Evolutionary conservation across 2,113 vertebrate genomes (phyloP), one percentile per base, ranked within the genome.

Genomic region (Phoenicopterus ruber): DNA sequence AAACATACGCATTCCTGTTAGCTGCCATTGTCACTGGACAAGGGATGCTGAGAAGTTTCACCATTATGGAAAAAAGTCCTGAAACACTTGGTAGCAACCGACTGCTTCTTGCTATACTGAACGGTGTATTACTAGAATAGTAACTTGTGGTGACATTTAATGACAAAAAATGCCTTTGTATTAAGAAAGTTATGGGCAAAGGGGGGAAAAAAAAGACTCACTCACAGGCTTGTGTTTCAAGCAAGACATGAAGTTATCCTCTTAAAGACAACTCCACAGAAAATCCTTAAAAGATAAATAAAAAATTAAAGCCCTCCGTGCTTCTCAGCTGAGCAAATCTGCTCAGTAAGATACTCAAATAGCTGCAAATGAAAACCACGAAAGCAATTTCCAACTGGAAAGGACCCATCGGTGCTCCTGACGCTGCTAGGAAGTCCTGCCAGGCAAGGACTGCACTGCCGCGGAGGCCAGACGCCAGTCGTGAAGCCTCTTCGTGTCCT

Each of bases 381-480:
- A 47, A 76, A 76, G 38, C 21, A 5, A 36, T 70, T 77, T 90
- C 38, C 67, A 81, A 2, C 10, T 62, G 46, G 21, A 46, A 38
- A 70, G 67, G 67, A 46, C 13, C 31, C 42, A 6, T 4, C 0
- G 0, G 28, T 32, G 36, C 46, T 86, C 34, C 67, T 16, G 26
- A 5, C 36, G 62, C 31, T 4, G 31, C 58, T 34, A 17, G 24
- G 21, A 82, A 54, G 15, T 61, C 34, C 72, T 50, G 72, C 72
- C 2, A 0, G 59, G 40, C 36, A 77, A 57, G 0, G 4, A 46
- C 58, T 44, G 15, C 32, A 5, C 17, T 8, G 26, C 0, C 5
- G 42, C 7, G 17, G 42, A 88, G 16, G 42, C 20, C 61, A 63
- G 72, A 38, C 26, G 34, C 13, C n/a, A n/a, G 17, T 1, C 32